Conservation (phyloP, 2,113 vertebrate genomes). For the Panthera tigris region DNA sequence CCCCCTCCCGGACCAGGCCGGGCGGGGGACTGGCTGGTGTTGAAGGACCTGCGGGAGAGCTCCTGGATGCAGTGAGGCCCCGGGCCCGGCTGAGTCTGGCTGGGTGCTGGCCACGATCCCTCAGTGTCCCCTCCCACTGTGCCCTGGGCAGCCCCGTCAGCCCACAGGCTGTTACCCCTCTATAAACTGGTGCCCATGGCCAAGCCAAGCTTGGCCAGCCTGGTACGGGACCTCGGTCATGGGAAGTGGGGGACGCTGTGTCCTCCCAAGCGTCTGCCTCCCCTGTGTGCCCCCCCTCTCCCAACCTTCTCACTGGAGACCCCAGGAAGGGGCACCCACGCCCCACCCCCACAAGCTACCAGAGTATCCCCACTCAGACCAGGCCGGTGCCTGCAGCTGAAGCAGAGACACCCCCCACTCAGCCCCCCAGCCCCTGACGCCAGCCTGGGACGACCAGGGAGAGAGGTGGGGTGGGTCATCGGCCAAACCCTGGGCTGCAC, state of each 20-base stretch:
- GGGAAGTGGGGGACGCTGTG: neutral
- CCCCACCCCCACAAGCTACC: neutral
- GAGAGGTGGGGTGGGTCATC: constrained; percentile 32
- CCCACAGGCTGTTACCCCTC: neutral
- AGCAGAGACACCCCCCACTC: neutral
- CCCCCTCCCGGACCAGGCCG: fast-evolving
- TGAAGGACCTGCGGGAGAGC: neutral
- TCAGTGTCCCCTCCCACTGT: fast-evolving
- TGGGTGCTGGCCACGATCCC: neutral
- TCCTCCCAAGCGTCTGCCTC: neutral
- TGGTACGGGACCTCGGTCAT: neutral
- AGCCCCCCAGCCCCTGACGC: neutral
- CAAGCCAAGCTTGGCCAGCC: neutral
- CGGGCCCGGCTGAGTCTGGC: neutral
- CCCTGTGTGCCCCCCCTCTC: too few relatives aligned
- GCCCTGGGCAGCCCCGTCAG: neutral
- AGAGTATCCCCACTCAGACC: neutral
- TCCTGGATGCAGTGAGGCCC: neutral
- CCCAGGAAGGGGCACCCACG: neutral
- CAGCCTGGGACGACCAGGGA: neutral
- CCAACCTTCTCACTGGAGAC: neutral
- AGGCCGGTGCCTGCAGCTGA: neutral
- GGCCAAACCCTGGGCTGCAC: neutral
- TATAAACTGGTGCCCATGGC: neutral
- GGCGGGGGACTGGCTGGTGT: neutral